Evolutionary conservation across 2,113 vertebrate species (phyloP), one percentile per base, ranked within the genome.

Genomic region (Sula dactylatra): DNA sequence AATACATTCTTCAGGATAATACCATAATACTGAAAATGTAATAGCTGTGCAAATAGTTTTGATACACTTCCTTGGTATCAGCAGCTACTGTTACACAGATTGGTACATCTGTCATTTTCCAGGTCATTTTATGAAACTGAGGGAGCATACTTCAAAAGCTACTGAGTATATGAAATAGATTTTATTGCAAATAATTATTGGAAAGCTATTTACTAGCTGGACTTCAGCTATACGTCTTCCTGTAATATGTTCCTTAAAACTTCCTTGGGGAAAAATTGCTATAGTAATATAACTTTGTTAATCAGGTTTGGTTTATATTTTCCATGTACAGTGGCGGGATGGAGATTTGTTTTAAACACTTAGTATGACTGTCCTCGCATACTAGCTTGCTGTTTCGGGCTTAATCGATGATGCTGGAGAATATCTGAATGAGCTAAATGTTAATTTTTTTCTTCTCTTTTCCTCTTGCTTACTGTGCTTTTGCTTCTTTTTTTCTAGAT

Each of bases 401-500:
- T 98, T 95, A 96, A 94, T 96, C 91, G 36, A 82, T 97, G 94
- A 90, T 96, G 86, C 89, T 96, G 96, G 89, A 98, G 91, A 97
- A 91, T 98, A 91, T 97, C 90, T 97, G 81, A 98, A 94, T 93
- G 73, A 95, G 94, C 96, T 97, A 97, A 98, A 97, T 96, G 88
- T 97, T 97, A 94, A 83, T 95, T 95, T 98, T 98, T 97, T 96
- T 97, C 96, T 97, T 97, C 96, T 98, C 98, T 97, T 97, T 97
- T 97, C 94, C 96, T 97, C 97, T 98, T 98, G 96, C 96, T 97
- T 98, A 98, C 97, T 98, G 87, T 98, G 94, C 98, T 98, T 96
- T 91, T 98, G 95, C 97, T 98, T 98, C 98, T 97, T 97, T 96
- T 95, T 98, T 97, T 8, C 97, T 98, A 98, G 97, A 98, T 97